These are phyloP conservation scores for Radopholus similis DNA, from an alignment of 1,140 invertebrate species.

Conservation along the genomic window DNA sequence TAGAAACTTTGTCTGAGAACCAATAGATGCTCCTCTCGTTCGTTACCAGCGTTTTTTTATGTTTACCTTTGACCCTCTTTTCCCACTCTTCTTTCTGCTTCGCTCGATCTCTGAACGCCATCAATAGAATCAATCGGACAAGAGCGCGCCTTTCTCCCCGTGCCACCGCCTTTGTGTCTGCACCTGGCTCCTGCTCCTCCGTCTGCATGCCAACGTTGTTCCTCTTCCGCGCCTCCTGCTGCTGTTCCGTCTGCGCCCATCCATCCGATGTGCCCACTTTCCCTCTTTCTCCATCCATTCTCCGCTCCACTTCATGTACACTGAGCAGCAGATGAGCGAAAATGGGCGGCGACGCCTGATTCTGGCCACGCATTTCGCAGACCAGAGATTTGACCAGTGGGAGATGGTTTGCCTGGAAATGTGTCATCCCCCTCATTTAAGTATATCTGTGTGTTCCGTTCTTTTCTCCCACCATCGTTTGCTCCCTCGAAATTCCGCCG, in stretches of 20 bases:
- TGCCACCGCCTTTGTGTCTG: not conserved
- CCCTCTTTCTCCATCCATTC: not conserved
- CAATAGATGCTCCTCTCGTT: not conserved
- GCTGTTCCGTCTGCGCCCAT: slow-evolving; percentile 3
- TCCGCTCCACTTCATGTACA: not conserved
- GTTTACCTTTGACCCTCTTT: not conserved
- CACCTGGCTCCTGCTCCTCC: not conserved
- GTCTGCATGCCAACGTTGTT: not conserved
- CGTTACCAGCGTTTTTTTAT: not conserved
- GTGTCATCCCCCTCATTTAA: too few relatives aligned
- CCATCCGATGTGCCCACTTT: not conserved
- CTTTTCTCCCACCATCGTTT: too few relatives aligned
- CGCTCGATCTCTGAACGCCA: not conserved
- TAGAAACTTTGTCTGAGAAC: not conserved
- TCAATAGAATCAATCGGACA: not conserved
- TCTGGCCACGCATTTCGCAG: too few relatives aligned
- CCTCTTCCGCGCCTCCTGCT: not conserved
- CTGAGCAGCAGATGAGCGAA: not conserved
- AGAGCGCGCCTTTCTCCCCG: not conserved
- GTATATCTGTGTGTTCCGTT: too few relatives aligned
- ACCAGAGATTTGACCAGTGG: too few relatives aligned
- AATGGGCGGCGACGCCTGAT: not conserved
- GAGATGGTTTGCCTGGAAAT: too few relatives aligned
- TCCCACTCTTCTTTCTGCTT: not conserved
- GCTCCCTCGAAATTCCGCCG: too few relatives aligned